Conservation (phyloP, 2,888 invertebrate genomes). For the Tridacna crocea region DNA sequence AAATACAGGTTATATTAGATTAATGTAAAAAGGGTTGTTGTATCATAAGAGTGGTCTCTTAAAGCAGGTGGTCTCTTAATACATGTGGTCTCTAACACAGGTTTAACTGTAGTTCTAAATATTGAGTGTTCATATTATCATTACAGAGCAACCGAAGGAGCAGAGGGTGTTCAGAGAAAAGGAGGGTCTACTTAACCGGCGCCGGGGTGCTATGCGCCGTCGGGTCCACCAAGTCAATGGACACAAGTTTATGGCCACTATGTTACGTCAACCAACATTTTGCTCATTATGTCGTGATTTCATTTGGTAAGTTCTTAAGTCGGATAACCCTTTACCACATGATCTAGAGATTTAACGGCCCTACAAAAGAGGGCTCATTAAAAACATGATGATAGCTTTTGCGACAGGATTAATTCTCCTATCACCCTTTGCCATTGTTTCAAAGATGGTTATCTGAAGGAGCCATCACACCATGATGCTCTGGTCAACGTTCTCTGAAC, state of each 20-base stretch:
- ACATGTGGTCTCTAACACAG: too few species aligned
- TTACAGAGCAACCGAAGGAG: constrained; percentile 70
- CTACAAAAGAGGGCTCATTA: neutral
- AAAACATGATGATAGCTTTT: neutral
- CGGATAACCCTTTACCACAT: neutral
- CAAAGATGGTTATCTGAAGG: too few species aligned
- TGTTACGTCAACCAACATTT: constrained; percentile 99
- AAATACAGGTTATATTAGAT: too few species aligned
- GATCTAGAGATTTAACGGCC: too few species aligned
- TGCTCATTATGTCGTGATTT: constrained; percentile 99
- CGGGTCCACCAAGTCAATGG: constrained; percentile 98
- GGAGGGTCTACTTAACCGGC: constrained; percentile 93
- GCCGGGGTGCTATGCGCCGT: constrained; percentile 98
- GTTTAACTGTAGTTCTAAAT: too few species aligned
- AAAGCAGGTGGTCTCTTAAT: too few species aligned
- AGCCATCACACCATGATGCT: too few species aligned
- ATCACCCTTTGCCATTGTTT: too few species aligned
- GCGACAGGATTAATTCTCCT: too few species aligned
- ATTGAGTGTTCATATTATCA: neutral
- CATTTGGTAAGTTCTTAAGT: constrained; percentile 91
- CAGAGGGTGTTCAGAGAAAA: constrained; percentile 96
- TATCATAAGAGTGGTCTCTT: too few species aligned
- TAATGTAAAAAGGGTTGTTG: too few species aligned
- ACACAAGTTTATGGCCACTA: constrained; percentile 99
- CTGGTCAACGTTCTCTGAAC: too few species aligned